These are phyloP conservation scores for Euproctis similis DNA, from an alignment of 2,888 invertebrate species.

Conservation along the genomic window DNA sequence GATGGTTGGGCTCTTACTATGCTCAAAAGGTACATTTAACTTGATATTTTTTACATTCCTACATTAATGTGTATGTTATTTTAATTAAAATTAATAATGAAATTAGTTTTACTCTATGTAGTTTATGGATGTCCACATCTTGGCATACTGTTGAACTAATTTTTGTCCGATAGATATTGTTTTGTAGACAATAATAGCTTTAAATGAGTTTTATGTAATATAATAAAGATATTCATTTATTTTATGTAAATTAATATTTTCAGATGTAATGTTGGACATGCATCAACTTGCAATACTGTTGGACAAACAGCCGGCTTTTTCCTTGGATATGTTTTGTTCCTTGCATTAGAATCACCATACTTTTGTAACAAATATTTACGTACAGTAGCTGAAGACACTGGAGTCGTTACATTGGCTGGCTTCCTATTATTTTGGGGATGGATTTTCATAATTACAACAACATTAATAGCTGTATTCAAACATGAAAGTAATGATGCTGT, in stretches of 20 bases:
- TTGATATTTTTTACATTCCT: too few relatives aligned
- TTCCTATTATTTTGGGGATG: conserved; percentile 97
- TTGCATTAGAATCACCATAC: conserved; percentile 95
- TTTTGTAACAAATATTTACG: conserved; percentile 97
- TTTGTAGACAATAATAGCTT: too few relatives aligned
- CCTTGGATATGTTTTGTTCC: conserved; percentile 95
- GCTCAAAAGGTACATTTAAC: conserved; percentile 86
- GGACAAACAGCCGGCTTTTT: conserved; percentile 99
- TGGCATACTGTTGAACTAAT: too few relatives aligned
- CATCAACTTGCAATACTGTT: conserved; percentile 98
- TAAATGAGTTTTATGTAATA: too few relatives aligned
- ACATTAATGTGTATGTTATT: too few relatives aligned
- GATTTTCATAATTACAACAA: conserved; percentile 92
- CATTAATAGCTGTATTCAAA: conserved; percentile 92
- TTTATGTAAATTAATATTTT: too few relatives aligned
- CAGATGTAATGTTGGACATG: conserved; percentile 96
- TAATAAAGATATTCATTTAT: too few relatives aligned
- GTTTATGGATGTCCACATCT: too few relatives aligned
- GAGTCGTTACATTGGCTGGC: conserved; percentile 83
- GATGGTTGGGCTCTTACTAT: conserved; percentile 99
- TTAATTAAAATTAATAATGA: too few relatives aligned
- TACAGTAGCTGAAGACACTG: conserved; percentile 79
- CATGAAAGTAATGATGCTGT: conserved; percentile 78
- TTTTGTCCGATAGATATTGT: too few relatives aligned
- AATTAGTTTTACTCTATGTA: too few relatives aligned